These are phyloP conservation scores for Glaucopsyche alexis DNA, from an alignment of 2,888 invertebrate species.

Conservation along the genomic window DNA sequence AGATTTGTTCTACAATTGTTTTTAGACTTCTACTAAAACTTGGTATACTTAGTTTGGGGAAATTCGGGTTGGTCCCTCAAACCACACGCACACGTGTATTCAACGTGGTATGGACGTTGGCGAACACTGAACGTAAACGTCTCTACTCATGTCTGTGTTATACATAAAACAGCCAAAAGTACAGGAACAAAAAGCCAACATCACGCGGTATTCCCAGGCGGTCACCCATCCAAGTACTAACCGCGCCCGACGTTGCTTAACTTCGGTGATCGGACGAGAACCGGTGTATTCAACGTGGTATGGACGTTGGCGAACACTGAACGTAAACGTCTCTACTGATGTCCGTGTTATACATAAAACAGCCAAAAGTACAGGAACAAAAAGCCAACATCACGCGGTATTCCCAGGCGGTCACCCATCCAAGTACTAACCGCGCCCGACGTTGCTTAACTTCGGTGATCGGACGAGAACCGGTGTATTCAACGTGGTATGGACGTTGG, in stretches of 20 bases:
- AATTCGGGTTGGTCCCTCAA: too few species aligned
- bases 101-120: constrained; percentile 39
- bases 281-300: constrained; percentile 38
- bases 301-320: constrained; percentile 35
- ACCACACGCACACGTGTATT: too few species aligned
- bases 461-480: constrained; percentile 44
- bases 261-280: constrained; percentile 47
- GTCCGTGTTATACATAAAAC: too few species aligned
- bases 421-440: constrained; percentile 60
- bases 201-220: constrained; percentile 51
- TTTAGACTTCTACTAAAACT: too few species aligned
- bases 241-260: constrained; percentile 56
- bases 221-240: constrained; percentile 63
- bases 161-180: too few species aligned
- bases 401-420: too few species aligned
- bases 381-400: too few species aligned
- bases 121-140: neutral
- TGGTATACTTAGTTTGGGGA: too few species aligned
- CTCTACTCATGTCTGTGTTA: too few species aligned
- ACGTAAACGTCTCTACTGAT: too few species aligned
- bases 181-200: constrained; percentile 49
- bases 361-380: too few species aligned
- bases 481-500: constrained; percentile 39
- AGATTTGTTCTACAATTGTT: too few species aligned
- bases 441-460: constrained; percentile 50